Conservation (phyloP, 2,113 vertebrate species). For the Mus spicilegus region DNA sequence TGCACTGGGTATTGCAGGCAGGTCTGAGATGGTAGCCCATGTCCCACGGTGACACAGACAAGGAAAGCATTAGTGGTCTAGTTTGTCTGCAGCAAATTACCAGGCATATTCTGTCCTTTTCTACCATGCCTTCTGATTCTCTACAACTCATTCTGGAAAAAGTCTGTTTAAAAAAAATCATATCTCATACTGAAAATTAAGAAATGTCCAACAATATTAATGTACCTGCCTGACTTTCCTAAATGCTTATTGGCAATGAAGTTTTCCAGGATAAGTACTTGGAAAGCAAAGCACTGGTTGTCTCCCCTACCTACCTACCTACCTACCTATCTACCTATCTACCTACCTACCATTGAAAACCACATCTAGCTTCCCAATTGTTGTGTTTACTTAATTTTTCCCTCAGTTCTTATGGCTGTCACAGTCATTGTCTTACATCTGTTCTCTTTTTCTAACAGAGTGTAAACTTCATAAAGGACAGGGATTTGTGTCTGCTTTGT, state of each 20-base stretch:
- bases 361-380: not conserved
- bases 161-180: not conserved
- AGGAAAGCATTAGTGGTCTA: slow-evolving; percentile 28
- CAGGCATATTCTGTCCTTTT: not conserved
- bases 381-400: not conserved
- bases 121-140: slow-evolving; percentile 11
- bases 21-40: not conserved
- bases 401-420: not conserved
- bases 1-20: not conserved
- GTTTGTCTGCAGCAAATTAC: not conserved
- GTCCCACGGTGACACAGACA: slow-evolving; percentile 25
- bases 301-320: not conserved
- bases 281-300: slow-evolving; percentile 40
- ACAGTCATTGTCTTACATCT: not conserved
- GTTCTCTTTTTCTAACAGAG: not conserved
- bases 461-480: not conserved
- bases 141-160: slow-evolving; percentile 26
- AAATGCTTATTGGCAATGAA: not conserved
- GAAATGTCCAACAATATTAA: not conserved
- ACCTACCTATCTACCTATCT: not conserved
- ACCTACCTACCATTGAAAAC: not conserved
- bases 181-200: not conserved
- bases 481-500: not conserved
- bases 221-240: slow-evolving; percentile 26
- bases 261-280: not conserved